Conservation (phyloP, 2,113 vertebrate species). For the Notiomystis cincta region DNA sequence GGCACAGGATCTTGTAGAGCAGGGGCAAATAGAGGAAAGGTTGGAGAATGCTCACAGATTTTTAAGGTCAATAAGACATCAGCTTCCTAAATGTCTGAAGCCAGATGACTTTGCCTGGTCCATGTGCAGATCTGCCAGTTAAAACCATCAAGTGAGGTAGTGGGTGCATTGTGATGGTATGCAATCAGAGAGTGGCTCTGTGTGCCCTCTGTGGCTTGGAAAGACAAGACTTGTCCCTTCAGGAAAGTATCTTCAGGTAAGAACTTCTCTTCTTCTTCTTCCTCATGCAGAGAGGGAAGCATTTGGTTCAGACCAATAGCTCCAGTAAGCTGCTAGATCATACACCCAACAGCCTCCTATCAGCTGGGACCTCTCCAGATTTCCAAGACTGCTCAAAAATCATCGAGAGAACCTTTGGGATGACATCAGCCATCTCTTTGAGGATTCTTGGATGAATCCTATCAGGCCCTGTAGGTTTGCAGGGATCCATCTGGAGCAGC, state of each 20-base stretch:
- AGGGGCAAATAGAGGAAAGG: rapidly evolving
- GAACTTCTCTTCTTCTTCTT: neutral
- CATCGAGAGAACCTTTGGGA: neutral
- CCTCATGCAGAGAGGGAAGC: neutral
- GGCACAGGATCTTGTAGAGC: neutral
- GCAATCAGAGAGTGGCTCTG: neutral
- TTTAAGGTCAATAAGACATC: neutral
- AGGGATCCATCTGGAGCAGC: neutral
- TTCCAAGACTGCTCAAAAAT: neutral
- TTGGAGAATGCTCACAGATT: neutral
- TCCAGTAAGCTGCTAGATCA: neutral
- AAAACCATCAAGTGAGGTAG: neutral
- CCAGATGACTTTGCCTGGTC: neutral
- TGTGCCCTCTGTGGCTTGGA: neutral
- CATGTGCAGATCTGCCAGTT: neutral
- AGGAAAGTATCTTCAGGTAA: neutral
- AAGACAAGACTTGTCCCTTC: neutral
- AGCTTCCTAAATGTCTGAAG: neutral
- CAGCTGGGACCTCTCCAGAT: neutral
- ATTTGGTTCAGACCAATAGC: neutral
- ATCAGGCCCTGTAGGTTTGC: no score
- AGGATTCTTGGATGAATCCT: neutral
- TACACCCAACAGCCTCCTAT: neutral
- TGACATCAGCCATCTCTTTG: neutral
- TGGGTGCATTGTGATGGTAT: neutral